Evolutionary conservation across 2,797 vertebrate species (phyloP).

Genomic region (Pogonophryne albipinna): DNA sequence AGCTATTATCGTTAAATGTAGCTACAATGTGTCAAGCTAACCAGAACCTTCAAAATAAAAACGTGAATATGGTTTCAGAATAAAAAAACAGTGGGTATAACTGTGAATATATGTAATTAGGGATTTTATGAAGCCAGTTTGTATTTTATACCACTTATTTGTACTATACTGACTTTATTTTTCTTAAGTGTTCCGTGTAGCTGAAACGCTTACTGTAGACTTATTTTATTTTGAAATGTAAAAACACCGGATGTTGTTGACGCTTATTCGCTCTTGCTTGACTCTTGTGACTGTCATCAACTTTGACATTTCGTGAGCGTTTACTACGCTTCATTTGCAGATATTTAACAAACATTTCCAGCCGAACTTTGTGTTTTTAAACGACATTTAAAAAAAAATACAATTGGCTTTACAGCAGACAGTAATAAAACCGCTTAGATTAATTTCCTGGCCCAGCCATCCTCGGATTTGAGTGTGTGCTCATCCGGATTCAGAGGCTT

Average conservation of each 20-base stretch:
- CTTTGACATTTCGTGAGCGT: slow-evolving; percentile 34
- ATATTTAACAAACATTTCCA: not conserved
- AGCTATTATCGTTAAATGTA: not conserved
- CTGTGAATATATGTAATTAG: rapidly evolving
- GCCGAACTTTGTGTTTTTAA: not conserved
- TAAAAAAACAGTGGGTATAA: not conserved
- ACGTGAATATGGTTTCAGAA: rapidly evolving
- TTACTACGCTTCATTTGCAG: not conserved
- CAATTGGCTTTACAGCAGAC: slow-evolving; percentile 20
- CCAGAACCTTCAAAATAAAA: slow-evolving; percentile 60
- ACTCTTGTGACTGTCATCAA: slow-evolving; percentile 24
- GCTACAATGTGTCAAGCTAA: slow-evolving; percentile 13
- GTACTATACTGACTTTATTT: rapidly evolving
- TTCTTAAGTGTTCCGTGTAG: rapidly evolving
- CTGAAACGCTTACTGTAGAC: rapidly evolving
- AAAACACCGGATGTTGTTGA: slow-evolving; percentile 29
- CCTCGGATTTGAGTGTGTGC: slow-evolving; percentile 69
- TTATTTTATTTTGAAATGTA: slow-evolving; percentile 32
- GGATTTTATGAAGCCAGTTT: rapidly evolving
- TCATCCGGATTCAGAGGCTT: slow-evolving; percentile 63
- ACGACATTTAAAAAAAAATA: not conserved
- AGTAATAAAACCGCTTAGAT: slow-evolving; percentile 41
- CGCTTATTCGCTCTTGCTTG: not conserved
- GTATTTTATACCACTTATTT: rapidly evolving
- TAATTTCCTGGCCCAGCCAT: slow-evolving; percentile 61